These are phyloP conservation scores for Helobdella robusta DNA, from an alignment of 2,888 invertebrate species.

Conservation along the genomic window DNA sequence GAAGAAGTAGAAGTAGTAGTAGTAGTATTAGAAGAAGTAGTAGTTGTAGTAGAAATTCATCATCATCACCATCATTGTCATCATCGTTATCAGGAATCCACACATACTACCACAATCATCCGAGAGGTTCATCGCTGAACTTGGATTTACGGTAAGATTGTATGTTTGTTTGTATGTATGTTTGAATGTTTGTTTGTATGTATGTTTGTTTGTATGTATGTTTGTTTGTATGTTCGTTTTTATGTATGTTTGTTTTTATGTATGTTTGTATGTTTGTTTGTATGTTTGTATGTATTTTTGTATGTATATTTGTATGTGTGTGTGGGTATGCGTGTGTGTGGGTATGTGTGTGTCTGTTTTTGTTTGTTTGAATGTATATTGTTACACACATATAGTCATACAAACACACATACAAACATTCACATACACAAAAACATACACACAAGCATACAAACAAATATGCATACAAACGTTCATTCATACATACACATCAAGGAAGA, in stretches of 20 bases:
- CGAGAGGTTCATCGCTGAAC: slow-evolving; percentile 18
- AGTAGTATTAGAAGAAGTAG: too few relatives aligned
- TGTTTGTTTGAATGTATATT: not conserved
- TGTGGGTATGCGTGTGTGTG: not conserved
- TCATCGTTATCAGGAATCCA: slow-evolving; percentile 23
- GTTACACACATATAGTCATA: too few relatives aligned
- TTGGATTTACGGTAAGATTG: slow-evolving; percentile 14
- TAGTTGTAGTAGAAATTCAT: too few relatives aligned
- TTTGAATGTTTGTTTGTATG: not conserved
- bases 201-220: slow-evolving; percentile 4
- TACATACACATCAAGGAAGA: slow-evolving; percentile 8
- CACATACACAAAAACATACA: too few relatives aligned
- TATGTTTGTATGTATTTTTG: not conserved
- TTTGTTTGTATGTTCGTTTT: not conserved
- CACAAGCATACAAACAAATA: too few relatives aligned
- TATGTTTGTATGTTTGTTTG: slow-evolving; percentile 7
- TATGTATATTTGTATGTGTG: not conserved
- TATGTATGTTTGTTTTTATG: not conserved
- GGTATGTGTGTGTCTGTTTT: not conserved
- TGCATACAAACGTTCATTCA: too few relatives aligned
- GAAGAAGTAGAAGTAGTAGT: too few relatives aligned
- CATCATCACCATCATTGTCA: too few relatives aligned
- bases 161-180: not conserved
- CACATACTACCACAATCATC: slow-evolving; percentile 15
- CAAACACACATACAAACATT: too few relatives aligned